Conservation (phyloP, 2,113 vertebrate genomes). For the Castor canadensis region DNA sequence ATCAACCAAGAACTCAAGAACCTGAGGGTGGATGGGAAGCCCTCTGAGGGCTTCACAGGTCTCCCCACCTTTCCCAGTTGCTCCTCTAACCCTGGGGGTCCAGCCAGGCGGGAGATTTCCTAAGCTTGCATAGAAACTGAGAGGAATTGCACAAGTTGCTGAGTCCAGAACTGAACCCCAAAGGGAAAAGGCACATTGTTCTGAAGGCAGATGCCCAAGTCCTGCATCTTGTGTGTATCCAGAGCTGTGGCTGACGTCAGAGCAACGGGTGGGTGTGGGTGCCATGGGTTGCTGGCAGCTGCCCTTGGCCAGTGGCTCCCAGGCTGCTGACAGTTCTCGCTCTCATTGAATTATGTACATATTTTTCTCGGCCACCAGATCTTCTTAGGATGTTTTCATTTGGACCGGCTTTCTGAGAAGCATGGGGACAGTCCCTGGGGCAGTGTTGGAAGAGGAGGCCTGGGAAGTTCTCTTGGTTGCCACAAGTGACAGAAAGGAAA, state of each 20-base stretch:
- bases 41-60: neutral
- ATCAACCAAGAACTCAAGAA: neutral
- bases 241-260: neutral
- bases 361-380: neutral
- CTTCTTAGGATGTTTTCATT: neutral
- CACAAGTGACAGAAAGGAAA: neutral
- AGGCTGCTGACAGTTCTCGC: neutral
- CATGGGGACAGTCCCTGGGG: neutral
- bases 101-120: neutral
- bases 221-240: neutral
- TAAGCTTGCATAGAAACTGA: neutral
- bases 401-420: neutral
- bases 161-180: neutral
- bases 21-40: neutral
- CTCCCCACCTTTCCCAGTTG: neutral
- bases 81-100: neutral
- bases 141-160: neutral
- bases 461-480: neutral
- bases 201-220: neutral
- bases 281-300: neutral
- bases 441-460: neutral
- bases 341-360: neutral
- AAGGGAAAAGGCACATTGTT: neutral
- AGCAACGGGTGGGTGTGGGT: neutral
- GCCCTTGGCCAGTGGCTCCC: too few species aligned